Evolutionary conservation across 1,140 invertebrate species (phyloP).

Genomic region (Himalopsyche phryganea): DNA sequence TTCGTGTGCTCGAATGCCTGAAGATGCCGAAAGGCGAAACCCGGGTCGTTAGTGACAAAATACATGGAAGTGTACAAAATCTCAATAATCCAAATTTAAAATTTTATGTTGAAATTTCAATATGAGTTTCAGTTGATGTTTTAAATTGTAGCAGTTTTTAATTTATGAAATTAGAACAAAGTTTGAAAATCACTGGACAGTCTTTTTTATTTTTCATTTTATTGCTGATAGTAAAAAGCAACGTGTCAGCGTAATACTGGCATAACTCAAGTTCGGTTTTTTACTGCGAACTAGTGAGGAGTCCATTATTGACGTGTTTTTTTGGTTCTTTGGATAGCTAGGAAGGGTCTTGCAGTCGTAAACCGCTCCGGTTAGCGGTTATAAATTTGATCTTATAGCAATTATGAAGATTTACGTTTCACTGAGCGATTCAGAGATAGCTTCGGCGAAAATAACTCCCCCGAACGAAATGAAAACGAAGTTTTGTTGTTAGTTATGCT

Average conservation of each 20-base stretch:
- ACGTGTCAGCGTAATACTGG: conserved; percentile 28
- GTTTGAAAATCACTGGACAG: neutral
- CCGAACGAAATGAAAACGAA: neutral
- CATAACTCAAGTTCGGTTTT: conserved; percentile 26
- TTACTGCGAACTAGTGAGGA: conserved; percentile 14
- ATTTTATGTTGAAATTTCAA: too few species aligned
- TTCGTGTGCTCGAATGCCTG: too few species aligned
- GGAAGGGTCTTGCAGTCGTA: conserved; percentile 7
- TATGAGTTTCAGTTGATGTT: too few species aligned
- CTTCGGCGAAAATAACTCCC: neutral
- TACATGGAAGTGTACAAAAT: too few species aligned
- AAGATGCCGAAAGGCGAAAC: too few species aligned
- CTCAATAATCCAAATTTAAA: too few species aligned
- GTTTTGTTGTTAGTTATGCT: neutral
- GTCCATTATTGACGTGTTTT: conserved; percentile 30
- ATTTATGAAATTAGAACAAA: too few species aligned
- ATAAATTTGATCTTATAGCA: conserved; percentile 31
- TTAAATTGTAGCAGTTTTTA: too few species aligned
- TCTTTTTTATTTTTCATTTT: conserved; percentile 22
- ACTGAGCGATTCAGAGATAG: neutral
- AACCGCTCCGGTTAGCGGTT: conserved; percentile 18
- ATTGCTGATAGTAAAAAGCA: conserved; percentile 30
- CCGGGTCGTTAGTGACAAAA: too few species aligned
- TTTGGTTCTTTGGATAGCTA: conserved; percentile 1
- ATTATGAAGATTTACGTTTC: conserved; percentile 29